Base-by-base conservation (phyloP, 2,113 vertebrate genomes). In the Rana temporaria region DNA sequence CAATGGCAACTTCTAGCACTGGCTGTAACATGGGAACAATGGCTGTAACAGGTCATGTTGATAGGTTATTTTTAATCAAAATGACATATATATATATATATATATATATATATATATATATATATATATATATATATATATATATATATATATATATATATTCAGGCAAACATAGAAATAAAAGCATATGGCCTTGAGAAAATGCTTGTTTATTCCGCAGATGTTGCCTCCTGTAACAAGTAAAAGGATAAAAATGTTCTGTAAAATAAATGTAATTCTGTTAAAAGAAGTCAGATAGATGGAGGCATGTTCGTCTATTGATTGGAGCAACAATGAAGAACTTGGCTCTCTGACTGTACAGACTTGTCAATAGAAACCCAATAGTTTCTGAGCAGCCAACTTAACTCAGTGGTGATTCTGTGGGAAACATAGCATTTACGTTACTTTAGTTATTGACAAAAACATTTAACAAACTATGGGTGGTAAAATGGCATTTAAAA, bases 261-360 rank as follows among this genome's bases (percentile, higher is more conserved):
- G 6, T 59, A 48, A 76, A 38, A 68, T 56, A 73, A 73, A 79
- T 56, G 17, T 38, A 67, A 56, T 24, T 67, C 18, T 32, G 15
- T 19, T 8, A 55, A 53, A 34, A 79, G 52, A 22, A 70, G 1
- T 16, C 34, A n/a, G 56, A 63, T 72, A 56, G 77, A 53, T 19
- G 57, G 17, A 6, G 26, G 16, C 42, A 56, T 67, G 60, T 20
- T 63, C 68, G 16, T 81, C 38, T 81, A 81, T 81, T 73, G 42
- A 81, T 72, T 11, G 52, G 2, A 20, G n/a, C 57, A 53, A 59
- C 59, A 73, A 56, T 81, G 60, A 71, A 62, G 34, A 17, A 70
- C 38, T 63, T 70, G 56, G 55, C 32, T 42, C 17, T 72, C 42
- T 52, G 48, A 55, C 38, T 73, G 12, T 12, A n/a, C 24, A 55